Evolutionary conservation across 2,797 vertebrate species (phyloP), one percentile per base, ranked within the genome.

Genomic region (Gymnopithys bicolor): DNA sequence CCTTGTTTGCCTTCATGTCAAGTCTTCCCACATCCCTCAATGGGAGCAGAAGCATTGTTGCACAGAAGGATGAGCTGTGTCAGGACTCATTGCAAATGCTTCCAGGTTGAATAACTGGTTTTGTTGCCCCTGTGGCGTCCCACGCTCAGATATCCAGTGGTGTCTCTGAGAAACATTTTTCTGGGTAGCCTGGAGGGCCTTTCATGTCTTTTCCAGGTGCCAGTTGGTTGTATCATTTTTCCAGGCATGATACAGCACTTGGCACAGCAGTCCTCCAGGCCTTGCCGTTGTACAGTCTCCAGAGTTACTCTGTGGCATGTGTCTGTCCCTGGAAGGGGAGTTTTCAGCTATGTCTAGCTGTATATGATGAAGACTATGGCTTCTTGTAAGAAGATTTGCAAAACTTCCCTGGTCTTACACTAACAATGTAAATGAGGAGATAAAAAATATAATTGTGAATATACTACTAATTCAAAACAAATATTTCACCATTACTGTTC

Each of bases 261-360:
- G 70, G 74, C 77, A 45, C 19, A 74, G 43, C 64, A 87, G 9
- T 23, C 3, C 45, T 84, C 13, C 8, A 45, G 75, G 51, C 53
- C 70, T 71, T 87, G 63, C 63, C 66, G 74, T 90, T 80, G 48
- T 63, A 41, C 89, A 89, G 21, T 41, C 37, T 82, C 23, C 13
- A 32, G 56, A 85, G 33, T 52, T 79, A 63, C 33, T 70, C 45
- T 17, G 37, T 85, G 22, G 13, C 16, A 14, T 89, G 45, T 37
- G 45, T 17, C 37, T 67, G 30, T 63, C 12, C 28, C 55, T 58
- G 46, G 45, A 64, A 84, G 39, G 9, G 18, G 17, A 7, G 19
- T 48, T 87, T 77, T 67, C 59, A 62, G 4, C n/a, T 45, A 2
- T 33, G 37, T 30, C 85, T 89, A 64, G 5, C 33, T 71, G 1